A percentile compares a stretch with the other conserved stretches of the same genome.
Conservation (phyloP, 2,113 vertebrate species). For the Orycteropus afer region DNA sequence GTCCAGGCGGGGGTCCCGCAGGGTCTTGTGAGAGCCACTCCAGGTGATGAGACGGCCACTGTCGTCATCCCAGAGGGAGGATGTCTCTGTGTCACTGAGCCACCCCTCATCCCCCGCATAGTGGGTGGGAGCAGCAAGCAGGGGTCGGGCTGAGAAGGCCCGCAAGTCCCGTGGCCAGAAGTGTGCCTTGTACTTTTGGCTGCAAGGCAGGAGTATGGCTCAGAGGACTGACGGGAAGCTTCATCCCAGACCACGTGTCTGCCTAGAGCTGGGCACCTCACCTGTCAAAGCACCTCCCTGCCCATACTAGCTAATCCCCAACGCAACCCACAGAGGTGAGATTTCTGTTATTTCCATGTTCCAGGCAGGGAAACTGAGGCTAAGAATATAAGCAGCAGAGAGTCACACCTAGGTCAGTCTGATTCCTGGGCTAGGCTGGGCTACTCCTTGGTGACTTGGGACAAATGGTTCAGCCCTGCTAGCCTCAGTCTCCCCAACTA, state of each 20-base stretch:
- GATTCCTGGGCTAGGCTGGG: neutral
- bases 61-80: constrained; percentile 96
- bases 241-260: fast-evolving
- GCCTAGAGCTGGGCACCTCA: neutral
- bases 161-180: constrained; percentile 91
- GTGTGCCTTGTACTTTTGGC: constrained; percentile 93
- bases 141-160: constrained; percentile 92
- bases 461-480: neutral
- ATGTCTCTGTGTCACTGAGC: constrained; percentile 98
- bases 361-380: neutral
- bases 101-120: constrained; percentile 93
- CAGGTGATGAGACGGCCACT: constrained; percentile 89
- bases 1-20: constrained; percentile 85
- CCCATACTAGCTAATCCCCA: neutral
- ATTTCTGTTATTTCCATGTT: neutral
- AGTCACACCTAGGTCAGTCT: neutral
- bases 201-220: constrained; percentile 68
- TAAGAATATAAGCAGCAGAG: neutral
- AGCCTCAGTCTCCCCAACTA: neutral
- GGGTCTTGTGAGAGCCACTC: constrained; percentile 94
- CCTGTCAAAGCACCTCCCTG: neutral
- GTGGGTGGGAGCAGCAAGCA: constrained; percentile 94
- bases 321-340: neutral
- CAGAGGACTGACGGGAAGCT: neutral
- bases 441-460: neutral